Evolutionary conservation across 1,140 invertebrate genomes (phyloP).

Genomic region (Calephelis virginiensis): DNA sequence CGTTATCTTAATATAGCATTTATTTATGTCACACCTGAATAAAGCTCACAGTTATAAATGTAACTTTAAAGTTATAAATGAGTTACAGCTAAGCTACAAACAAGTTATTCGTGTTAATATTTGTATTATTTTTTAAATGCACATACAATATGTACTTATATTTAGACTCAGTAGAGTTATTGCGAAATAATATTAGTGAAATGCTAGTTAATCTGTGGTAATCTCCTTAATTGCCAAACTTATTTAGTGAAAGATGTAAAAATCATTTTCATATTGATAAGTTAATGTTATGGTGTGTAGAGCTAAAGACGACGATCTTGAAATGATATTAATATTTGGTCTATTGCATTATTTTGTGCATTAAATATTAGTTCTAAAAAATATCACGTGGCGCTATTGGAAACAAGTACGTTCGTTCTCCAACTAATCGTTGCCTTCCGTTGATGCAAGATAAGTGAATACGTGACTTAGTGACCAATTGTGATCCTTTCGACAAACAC

Average conservation of each 20-base stretch:
- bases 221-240: slow-evolving; percentile 78
- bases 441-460: too few relatives aligned
- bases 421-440: too few relatives aligned
- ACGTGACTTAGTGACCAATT: too few relatives aligned
- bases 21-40: slow-evolving; percentile 74
- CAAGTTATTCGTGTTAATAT: slow-evolving; percentile 2
- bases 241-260: slow-evolving; percentile 34
- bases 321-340: too few relatives aligned
- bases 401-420: too few relatives aligned
- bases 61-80: slow-evolving; percentile 31
- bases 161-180: background rate
- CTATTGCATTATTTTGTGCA: too few relatives aligned
- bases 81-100: slow-evolving; percentile 6
- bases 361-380: too few relatives aligned
- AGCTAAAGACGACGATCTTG: too few relatives aligned
- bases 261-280: slow-evolving; percentile 20
- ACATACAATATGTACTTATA: slow-evolving; percentile 8
- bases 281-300: background rate
- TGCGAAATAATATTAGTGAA: slow-evolving; percentile 4
- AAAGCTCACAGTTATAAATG: slow-evolving; percentile 65
- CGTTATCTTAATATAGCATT: slow-evolving; percentile 53
- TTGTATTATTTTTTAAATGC: slow-evolving; percentile 5
- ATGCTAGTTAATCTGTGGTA: slow-evolving; percentile 61
- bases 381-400: too few relatives aligned
- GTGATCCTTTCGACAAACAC: too few relatives aligned